Evolutionary conservation across 2,888 invertebrate species (phyloP), one percentile per base, ranked within the genome.

Genomic region (Nysson spinosus): DNA sequence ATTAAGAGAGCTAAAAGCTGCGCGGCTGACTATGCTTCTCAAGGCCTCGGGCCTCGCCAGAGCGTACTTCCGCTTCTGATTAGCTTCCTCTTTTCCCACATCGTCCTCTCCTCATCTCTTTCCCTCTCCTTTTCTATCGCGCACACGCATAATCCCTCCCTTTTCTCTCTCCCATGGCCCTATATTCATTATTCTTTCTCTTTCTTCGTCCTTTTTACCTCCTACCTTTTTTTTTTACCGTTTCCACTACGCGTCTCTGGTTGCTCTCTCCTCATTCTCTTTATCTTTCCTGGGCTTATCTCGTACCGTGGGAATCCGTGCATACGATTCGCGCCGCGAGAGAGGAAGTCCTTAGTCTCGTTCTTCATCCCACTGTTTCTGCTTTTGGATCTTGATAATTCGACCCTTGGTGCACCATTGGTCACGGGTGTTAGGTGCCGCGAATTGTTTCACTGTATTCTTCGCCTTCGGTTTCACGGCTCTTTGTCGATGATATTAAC

Each of bases 71-170:
- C 86, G 85, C 83, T 85, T 85, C 85, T 86, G 86, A 86, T 86
- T 86, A 86, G 84, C 85, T 86, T 87, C 86, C 86, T 85, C 85
- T 86, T 85, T 87, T 85, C 85, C 85, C 85, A 85, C 85, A 85
- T 85, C 79, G 81, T 81, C 75, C 78, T 78, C 72, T 40, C 42
- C 50, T 68, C 49, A 24, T 44, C 61, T 55, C 52, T 24, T 63
- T 68, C 49, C 55, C 52, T 46, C 63, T 34, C 39, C 14, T 46
- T 17, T 55, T 11, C 16, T 24, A 11, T 14, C 30, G 14, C 35
- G 30, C 37, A 30, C n/a, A n/a, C n/a, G n/a, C n/a, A n/a, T n/a
- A n/a, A n/a, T n/a, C 32, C 42, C 46, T 47, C 35, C 37, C 39
- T 24, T n/a, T 37, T 12, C 14, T 11, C 22, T 12, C 37, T n/a